Conservation (phyloP, 2,797 vertebrate genomes). For the Peromyscus aztecus region DNA sequence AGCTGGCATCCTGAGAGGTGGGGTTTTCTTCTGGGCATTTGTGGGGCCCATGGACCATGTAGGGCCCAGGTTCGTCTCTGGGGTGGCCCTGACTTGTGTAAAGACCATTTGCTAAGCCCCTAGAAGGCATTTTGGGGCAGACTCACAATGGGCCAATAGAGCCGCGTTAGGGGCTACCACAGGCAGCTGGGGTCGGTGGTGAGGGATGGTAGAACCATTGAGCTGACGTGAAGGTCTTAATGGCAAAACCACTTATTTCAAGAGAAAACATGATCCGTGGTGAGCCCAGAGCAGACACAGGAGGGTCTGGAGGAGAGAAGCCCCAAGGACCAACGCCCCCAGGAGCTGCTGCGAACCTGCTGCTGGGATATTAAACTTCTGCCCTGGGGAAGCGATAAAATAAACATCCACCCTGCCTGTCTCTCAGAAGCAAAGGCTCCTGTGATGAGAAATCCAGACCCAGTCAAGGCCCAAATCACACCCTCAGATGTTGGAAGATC, state of each 20-base stretch:
- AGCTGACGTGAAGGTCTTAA: slow-evolving; percentile 85
- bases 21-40: not conserved
- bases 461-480: slow-evolving; percentile 72
- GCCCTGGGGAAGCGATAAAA: slow-evolving; percentile 81
- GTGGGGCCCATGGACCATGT: not conserved
- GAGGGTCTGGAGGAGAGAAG: slow-evolving; percentile 80
- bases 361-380: slow-evolving; percentile 82
- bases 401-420: slow-evolving; percentile 81
- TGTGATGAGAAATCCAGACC: slow-evolving; percentile 85
- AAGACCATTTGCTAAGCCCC: not conserved
- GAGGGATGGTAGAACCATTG: slow-evolving; percentile 87
- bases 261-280: slow-evolving; percentile 80
- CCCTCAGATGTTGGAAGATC: slow-evolving; percentile 73
- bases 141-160: slow-evolving; percentile 57
- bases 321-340: slow-evolving; percentile 67
- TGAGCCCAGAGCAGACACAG: slow-evolving; percentile 67
- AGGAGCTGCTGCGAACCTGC: slow-evolving; percentile 78
- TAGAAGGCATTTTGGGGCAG: slow-evolving; percentile 65
- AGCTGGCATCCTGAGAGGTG: not conserved
- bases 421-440: slow-evolving; percentile 65
- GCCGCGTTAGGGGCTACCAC: slow-evolving; percentile 66
- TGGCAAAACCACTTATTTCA: slow-evolving; percentile 87
- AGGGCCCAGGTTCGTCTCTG: not conserved
- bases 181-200: slow-evolving; percentile 76
- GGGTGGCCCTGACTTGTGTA: not conserved